These are phyloP conservation scores for Calcarius lapponicus DNA, from an alignment of 2,797 vertebrate genomes.

Conservation along the genomic window DNA sequence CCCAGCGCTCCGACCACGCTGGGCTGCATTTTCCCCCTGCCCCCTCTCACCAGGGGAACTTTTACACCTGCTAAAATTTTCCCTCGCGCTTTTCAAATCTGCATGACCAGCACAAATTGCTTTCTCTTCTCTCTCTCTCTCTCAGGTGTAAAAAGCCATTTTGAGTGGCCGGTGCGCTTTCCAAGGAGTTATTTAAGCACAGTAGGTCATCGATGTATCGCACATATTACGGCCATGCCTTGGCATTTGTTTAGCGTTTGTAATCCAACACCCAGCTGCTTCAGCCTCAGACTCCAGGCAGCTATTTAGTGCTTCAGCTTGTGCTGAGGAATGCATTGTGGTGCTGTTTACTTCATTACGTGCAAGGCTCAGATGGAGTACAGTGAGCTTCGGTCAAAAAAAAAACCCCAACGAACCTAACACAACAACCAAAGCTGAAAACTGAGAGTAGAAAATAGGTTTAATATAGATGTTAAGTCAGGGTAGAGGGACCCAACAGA, in stretches of 20 bases:
- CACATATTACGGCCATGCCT: constrained; percentile 46
- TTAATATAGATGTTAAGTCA: background rate
- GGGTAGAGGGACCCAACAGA: background rate
- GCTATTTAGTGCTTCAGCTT: constrained; percentile 55
- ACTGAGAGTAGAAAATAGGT: background rate
- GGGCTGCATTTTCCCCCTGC: background rate
- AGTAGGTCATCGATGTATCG: constrained; percentile 45
- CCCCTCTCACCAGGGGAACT: background rate
- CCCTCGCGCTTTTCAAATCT: background rate
- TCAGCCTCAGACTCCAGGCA: constrained; percentile 42
- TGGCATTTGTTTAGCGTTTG: constrained; percentile 62
- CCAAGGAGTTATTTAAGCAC: constrained; percentile 10
- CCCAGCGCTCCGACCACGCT: too few species aligned
- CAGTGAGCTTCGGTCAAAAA: background rate
- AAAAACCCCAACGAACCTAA: too few species aligned
- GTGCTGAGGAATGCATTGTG: constrained; percentile 62
- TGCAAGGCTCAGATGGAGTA: background rate
- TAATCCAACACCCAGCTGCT: constrained; percentile 70
- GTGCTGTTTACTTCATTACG: constrained; percentile 29
- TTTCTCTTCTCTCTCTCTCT: background rate
- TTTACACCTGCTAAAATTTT: background rate
- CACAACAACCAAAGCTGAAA: background rate
- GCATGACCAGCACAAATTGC: too few species aligned
- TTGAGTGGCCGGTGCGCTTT: background rate
- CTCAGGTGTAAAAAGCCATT: background rate